Evolutionary conservation across 2,113 vertebrate genomes (phyloP), one percentile per base, ranked within the genome.

Genomic region (Verasper variegatus): DNA sequence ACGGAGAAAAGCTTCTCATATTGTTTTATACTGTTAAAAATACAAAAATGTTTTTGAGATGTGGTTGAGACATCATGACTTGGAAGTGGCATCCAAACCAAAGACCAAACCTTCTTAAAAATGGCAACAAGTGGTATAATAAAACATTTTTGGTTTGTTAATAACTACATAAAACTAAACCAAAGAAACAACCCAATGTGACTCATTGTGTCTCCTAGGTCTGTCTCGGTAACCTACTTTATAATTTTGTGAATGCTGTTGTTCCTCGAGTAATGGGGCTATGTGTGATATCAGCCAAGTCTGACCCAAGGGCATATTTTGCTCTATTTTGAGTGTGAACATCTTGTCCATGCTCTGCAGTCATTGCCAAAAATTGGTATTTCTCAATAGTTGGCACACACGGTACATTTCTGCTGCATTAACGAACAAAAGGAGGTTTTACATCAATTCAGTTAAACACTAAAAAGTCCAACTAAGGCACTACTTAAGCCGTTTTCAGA

Each of bases 351-450:
- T 66, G 72, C 35, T 49, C 23, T 55, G 23, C 12, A 5, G 60
- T 73, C 10, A 20, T 71, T 65, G 37, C 20, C 31, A 69, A 76
- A 60, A 6, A 55, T 26, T 20, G n/a, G 3, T 21, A 15, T 87
- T 87, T 68, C 77, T 82, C 56, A 74, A 80, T 47, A 60, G 31
- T 67, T 85, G 17, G 6, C 2, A 37, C 27, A 7, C 52, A 2
- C 4, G 51, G 17, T 5, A 61, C 2, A 31, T 69, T 75, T 65
- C 18, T 62, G 26, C 23, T 65, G 42, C 12, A 49, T 21, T 71
- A 78, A 65, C 37, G n/a, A 64, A 27, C 14, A 51, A 42, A 71
- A 24, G 26, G 60, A 62, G 13, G n/a, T 23, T 15, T 23, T 13
- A 3, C 20, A 21, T 55, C n/a, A 56, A 54, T 65, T 40, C 15